A percentile compares a stretch with the other conserved stretches of the same genome.
These are phyloP conservation scores for Elanoides forficatus DNA, from an alignment of 2,113 vertebrate genomes.

Conservation along the genomic window DNA sequence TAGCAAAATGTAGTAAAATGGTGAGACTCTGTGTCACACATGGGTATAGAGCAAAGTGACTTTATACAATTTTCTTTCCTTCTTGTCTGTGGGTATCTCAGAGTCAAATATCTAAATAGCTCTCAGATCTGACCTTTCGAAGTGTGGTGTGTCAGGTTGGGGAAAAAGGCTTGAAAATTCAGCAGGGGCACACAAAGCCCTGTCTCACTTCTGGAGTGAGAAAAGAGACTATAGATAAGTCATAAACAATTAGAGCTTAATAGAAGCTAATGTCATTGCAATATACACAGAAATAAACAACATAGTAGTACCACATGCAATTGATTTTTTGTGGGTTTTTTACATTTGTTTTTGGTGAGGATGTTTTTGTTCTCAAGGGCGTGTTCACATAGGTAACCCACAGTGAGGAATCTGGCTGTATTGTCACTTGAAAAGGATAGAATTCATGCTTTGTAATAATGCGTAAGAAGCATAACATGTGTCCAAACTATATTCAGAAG, in stretches of 20 bases:
- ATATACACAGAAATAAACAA: neutral
- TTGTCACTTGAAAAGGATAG: neutral
- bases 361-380: neutral
- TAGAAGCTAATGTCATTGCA: neutral
- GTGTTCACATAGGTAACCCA: neutral
- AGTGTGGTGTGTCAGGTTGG: neutral
- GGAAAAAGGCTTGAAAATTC: neutral
- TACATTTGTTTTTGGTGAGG: neutral
- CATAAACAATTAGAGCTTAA: neutral
- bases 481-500: neutral
- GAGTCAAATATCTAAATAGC: neutral
- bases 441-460: neutral
- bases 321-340: neutral
- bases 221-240: neutral
- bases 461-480: fast-evolving
- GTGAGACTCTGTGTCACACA: neutral
- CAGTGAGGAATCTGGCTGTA: neutral
- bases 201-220: neutral
- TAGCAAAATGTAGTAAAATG: neutral
- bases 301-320: fast-evolving
- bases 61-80: neutral
- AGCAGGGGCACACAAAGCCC: neutral
- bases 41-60: neutral
- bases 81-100: neutral
- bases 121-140: neutral